Percentiles rank a stretch among this genome's conserved stretches.
phyloP scores from a whole-genome alignment of 2,888 invertebrate species.

The Electrophaes corylata region DNA sequence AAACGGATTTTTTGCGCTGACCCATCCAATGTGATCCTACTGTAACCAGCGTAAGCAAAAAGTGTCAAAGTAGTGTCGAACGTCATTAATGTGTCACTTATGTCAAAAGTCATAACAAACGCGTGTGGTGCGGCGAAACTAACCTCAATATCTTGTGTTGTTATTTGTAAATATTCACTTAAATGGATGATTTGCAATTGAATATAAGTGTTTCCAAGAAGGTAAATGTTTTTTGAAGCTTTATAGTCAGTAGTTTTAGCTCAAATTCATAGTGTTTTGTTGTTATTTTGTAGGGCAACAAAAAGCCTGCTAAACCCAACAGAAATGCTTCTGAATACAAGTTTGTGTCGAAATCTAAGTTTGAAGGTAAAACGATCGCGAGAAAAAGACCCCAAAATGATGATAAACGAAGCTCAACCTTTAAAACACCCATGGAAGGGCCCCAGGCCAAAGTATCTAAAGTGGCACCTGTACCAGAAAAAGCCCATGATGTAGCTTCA shows the following conservation, averaged over 20 bases:
- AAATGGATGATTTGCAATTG: conserved; percentile 80
- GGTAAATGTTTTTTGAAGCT: conserved; percentile 49
- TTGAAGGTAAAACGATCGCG: conserved; percentile 76
- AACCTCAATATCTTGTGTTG: conserved; percentile 54
- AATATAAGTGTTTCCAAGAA: conserved; percentile 71
- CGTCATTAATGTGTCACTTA: conserved; percentile 1
- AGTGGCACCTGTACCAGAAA: conserved; percentile 37
- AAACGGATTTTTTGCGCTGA: too few relatives aligned
- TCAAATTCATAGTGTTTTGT: conserved; percentile 10
- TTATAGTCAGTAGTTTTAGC: not conserved
- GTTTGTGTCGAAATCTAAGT: conserved; percentile 70
- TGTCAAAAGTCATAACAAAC: conserved; percentile 37
- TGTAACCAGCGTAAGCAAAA: too few relatives aligned
- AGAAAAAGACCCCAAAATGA: conserved; percentile 69
- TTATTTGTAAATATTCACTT: conserved; percentile 27
- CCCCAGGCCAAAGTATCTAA: conserved; percentile 63
- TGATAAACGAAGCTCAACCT: conserved; percentile 42
- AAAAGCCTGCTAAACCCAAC: conserved; percentile 49
- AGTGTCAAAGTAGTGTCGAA: not conserved
- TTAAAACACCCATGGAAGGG: conserved; percentile 53
- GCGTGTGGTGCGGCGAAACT: conserved; percentile 40
- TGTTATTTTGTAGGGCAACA: conserved; percentile 52
- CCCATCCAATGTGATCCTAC: too few relatives aligned
- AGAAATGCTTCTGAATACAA: conserved; percentile 68
- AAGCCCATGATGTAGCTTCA: conserved; percentile 55